Evolutionary conservation across 2,113 vertebrate genomes (phyloP).

Genomic region (Upupa epops): DNA sequence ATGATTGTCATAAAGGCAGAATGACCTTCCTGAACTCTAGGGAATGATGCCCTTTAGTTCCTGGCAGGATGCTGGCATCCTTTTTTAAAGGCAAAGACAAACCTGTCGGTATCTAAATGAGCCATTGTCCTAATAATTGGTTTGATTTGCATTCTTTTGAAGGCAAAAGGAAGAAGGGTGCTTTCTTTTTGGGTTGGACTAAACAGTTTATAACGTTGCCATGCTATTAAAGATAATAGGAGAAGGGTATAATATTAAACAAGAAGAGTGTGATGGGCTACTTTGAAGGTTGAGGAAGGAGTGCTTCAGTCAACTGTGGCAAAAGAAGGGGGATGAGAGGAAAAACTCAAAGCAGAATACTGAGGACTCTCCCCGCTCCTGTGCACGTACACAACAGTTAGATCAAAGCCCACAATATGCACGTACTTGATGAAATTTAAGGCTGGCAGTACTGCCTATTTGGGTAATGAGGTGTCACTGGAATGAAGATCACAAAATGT

Average conservation of each 20-base stretch:
- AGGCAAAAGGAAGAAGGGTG: not conserved
- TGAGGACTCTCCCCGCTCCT: not conserved
- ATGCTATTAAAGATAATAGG: not conserved
- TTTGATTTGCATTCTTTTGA: not conserved
- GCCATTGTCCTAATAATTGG: not conserved
- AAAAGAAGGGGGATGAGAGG: not conserved
- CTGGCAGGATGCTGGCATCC: conserved; percentile 1
- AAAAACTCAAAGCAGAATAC: not conserved
- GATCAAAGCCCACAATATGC: not conserved
- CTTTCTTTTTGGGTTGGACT: not conserved
- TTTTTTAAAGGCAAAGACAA: not conserved
- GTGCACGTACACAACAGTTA: not conserved
- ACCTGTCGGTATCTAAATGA: not conserved
- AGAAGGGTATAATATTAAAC: not conserved
- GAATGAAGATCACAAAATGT: conserved; percentile 13
- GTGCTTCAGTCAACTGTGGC: not conserved
- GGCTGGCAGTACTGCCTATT: not conserved
- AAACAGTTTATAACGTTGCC: not conserved
- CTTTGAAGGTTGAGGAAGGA: not conserved
- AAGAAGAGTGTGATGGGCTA: not conserved
- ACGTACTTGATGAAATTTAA: not conserved
- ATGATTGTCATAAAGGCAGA: not conserved
- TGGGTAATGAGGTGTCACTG: conserved; percentile 37
- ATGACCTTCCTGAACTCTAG: not conserved
- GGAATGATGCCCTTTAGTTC: not conserved